These are phyloP conservation scores for Chaetorhynchus papuensis DNA, from an alignment of 2,113 vertebrate genomes.

Conservation along the genomic window DNA sequence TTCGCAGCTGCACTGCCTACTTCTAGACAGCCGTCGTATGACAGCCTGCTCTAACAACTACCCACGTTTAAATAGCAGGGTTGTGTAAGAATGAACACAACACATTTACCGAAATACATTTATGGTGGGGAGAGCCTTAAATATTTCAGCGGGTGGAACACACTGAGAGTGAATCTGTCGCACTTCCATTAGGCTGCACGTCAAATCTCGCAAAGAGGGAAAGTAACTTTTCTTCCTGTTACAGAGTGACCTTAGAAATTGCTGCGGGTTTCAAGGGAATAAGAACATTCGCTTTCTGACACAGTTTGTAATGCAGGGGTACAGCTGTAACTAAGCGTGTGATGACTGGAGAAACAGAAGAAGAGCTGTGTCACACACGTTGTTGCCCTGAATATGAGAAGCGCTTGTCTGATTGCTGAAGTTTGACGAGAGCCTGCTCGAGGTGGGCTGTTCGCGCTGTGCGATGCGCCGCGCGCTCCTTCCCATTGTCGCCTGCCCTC, in stretches of 20 bases:
- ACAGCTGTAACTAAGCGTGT: not conserved
- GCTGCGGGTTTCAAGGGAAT: not conserved
- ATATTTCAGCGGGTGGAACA: not conserved
- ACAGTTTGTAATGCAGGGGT: not conserved
- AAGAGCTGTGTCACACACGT: rapidly evolving
- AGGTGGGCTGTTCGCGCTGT: not conserved
- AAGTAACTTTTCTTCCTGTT: not conserved
- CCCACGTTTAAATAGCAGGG: not conserved
- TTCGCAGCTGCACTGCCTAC: not conserved
- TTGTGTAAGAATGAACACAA: slow-evolving; percentile 2
- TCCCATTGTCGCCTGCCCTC: slow-evolving; percentile 67
- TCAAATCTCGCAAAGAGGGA: not conserved
- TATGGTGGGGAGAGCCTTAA: not conserved
- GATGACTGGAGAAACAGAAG: not conserved
- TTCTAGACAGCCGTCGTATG: not conserved
- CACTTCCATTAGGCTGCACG: not conserved
- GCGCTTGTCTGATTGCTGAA: rapidly evolving
- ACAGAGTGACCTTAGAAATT: not conserved
- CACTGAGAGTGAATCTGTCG: not conserved
- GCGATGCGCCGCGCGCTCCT: not conserved
- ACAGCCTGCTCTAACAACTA: not conserved
- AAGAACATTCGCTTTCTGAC: not conserved
- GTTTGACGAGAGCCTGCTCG: not conserved
- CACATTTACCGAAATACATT: not conserved
- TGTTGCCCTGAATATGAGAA: not conserved